A percentile compares a stretch with the other conserved stretches of the same genome.
These are phyloP conservation scores for Adrianichthys oophorus DNA, from an alignment of 2,797 vertebrate species.

Conservation along the genomic window DNA sequence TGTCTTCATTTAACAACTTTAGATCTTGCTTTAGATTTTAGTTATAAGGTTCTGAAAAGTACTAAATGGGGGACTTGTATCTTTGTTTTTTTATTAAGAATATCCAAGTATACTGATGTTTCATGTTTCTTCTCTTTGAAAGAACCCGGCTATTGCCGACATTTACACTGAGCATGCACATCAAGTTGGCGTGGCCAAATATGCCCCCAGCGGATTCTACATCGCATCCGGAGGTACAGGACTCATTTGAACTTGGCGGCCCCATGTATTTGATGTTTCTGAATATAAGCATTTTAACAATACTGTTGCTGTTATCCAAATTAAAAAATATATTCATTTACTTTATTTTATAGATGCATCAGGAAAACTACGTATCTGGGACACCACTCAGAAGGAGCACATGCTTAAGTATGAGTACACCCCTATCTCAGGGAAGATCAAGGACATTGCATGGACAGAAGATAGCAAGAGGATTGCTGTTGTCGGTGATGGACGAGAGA, in stretches of 20 bases:
- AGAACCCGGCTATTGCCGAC: conserved; percentile 94
- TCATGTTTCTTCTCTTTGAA: conserved; percentile 27
- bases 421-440: conserved; percentile 89
- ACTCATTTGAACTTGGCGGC: neutral
- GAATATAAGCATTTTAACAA: neutral
- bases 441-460: conserved; percentile 96
- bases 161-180: conserved; percentile 97
- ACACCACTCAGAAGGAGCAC: conserved; percentile 97
- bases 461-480: conserved; percentile 94
- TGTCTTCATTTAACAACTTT: neutral
- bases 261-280: neutral
- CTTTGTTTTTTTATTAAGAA: neutral
- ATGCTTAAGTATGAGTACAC: conserved; percentile 95
- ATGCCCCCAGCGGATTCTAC: conserved; percentile 95
- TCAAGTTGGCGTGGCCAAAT: conserved; percentile 91
- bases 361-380: conserved; percentile 97
- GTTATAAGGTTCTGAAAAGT: neutral
- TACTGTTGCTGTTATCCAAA: too few species aligned
- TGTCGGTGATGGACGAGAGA: conserved; percentile 93
- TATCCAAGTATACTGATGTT: conserved; percentile 3
- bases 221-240: conserved; percentile 94
- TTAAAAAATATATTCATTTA: neutral
- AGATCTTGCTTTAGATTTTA: neutral
- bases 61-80: too few species aligned
- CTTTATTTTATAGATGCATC: conserved; percentile 80